phyloP scores from a whole-genome alignment of 2,113 vertebrate species.

The Zosterops lateralis region DNA sequence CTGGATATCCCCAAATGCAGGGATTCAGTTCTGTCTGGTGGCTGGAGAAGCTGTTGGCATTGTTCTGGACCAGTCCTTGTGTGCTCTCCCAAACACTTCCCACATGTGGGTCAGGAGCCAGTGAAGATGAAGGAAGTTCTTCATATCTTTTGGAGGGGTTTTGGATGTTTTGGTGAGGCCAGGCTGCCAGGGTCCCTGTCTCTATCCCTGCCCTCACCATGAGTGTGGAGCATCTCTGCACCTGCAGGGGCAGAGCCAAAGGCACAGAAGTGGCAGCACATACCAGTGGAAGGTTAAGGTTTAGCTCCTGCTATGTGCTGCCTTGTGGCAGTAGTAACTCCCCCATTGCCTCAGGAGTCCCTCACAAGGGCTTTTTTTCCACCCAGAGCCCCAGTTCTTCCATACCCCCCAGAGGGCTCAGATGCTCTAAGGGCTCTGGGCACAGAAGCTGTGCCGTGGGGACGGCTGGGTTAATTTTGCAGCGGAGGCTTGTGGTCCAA shows the following conservation, averaged over 20 bases:
- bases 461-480: not conserved
- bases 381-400: not conserved
- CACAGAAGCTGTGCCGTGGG: accelerated
- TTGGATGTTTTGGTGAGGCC: not conserved
- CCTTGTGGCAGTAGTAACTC: not conserved
- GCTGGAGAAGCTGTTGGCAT: not conserved
- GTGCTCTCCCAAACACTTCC: not conserved
- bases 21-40: not conserved
- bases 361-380: not conserved
- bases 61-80: not conserved
- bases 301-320: not conserved
- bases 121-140: not conserved
- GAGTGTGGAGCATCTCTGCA: not conserved
- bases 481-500: not conserved
- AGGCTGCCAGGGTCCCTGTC: not conserved
- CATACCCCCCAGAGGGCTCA: accelerated
- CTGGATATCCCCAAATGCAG: accelerated
- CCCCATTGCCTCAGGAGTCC: not conserved
- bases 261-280: accelerated
- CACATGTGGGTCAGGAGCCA: not conserved
- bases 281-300: not conserved
- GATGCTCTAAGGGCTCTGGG: not conserved
- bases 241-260: not conserved
- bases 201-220: accelerated
- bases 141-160: not conserved